Conservation (phyloP, 2,113 vertebrate species). For the Mesembrinibis cayennensis region DNA sequence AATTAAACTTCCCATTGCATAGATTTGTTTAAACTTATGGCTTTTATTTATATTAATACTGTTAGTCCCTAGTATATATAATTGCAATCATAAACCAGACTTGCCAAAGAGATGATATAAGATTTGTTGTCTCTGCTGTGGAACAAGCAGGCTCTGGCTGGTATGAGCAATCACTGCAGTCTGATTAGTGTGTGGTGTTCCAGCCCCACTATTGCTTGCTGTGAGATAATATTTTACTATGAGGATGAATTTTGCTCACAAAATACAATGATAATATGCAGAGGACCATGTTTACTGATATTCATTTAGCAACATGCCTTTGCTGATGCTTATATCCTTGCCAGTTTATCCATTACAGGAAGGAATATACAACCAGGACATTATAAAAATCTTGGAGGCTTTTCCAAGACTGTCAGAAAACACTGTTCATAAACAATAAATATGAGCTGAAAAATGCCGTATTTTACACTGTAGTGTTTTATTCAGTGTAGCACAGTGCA, state of each 20-base stretch:
- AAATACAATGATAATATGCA: background rate
- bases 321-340: background rate
- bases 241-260: background rate
- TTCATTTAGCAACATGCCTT: background rate
- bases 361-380: background rate
- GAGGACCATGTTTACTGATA: background rate
- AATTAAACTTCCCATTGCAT: background rate
- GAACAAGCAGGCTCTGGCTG: background rate
- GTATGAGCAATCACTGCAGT: background rate
- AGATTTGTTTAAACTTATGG: background rate
- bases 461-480: background rate
- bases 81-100: background rate
- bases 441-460: background rate
- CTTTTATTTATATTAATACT: background rate
- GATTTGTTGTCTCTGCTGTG: background rate
- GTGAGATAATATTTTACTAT: slow-evolving; percentile 35
- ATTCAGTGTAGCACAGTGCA: background rate
- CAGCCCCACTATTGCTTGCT: background rate
- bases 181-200: background rate
- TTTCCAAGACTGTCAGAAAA: slow-evolving; percentile 18
- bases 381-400: background rate
- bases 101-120: background rate
- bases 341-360: background rate
- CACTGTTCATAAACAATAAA: background rate
- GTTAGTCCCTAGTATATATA: background rate